Evolutionary conservation across 2,797 vertebrate genomes (phyloP).

Genomic region (Sarcoramphus papa): DNA sequence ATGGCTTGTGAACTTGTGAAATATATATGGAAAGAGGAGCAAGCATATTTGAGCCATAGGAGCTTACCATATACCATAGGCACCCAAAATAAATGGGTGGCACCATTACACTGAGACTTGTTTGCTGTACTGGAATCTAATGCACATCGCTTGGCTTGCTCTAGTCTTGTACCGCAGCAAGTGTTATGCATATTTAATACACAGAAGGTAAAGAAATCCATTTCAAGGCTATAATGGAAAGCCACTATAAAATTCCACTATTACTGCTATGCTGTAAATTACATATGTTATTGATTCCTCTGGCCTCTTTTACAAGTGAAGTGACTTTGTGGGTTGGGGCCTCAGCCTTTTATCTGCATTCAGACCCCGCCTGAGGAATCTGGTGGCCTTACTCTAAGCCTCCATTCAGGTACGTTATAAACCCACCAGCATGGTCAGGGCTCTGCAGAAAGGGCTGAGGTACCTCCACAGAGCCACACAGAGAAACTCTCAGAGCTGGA

Average conservation of each 20-base stretch:
- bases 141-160: neutral
- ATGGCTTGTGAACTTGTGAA: neutral
- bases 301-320: neutral
- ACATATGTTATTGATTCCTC: neutral
- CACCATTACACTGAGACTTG: neutral
- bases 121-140: neutral
- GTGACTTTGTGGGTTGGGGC: neutral
- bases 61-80: neutral
- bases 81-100: neutral
- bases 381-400: neutral
- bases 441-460: neutral
- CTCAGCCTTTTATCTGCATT: neutral
- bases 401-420: neutral
- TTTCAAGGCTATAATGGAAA: constrained; percentile 13
- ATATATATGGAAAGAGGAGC: neutral
- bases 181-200: neutral
- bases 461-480: neutral
- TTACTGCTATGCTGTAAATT: neutral
- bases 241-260: neutral
- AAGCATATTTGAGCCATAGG: neutral
- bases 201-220: neutral
- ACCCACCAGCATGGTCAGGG: neutral
- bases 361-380: neutral
- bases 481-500: neutral
- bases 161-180: neutral